Conservation (phyloP, 1,140 invertebrate species). For the Leptinotarsa lineolata region DNA sequence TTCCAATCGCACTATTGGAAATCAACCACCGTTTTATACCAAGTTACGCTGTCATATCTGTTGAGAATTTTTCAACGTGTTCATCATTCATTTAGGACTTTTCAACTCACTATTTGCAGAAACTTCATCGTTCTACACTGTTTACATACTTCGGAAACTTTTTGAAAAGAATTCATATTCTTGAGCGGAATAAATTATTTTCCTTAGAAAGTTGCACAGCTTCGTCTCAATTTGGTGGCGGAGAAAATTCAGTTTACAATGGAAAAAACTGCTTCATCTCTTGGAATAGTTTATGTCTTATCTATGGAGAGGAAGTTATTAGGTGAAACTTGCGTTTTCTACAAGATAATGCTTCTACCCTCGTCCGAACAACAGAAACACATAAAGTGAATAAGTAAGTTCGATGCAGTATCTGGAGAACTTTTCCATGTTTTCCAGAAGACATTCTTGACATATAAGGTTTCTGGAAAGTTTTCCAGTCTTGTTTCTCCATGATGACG, state of each 20-base stretch:
- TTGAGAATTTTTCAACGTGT: background rate
- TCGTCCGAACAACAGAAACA: slow-evolving; percentile 10
- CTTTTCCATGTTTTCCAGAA: slow-evolving; percentile 25
- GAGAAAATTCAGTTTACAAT: background rate
- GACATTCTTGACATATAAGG: background rate
- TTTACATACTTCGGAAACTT: background rate
- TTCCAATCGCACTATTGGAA: too few relatives aligned
- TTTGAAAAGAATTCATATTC: background rate
- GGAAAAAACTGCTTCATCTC: background rate
- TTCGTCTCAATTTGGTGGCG: background rate
- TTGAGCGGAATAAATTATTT: background rate
- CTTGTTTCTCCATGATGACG: background rate
- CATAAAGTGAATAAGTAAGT: slow-evolving; percentile 23
- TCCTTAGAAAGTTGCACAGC: background rate
- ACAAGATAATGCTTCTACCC: slow-evolving; percentile 26
- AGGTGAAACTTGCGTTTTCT: background rate
- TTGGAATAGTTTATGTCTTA: background rate
- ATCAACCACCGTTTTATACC: too few relatives aligned
- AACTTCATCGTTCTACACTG: background rate
- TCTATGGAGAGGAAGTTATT: slow-evolving; percentile 16
- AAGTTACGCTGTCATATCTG: too few relatives aligned
- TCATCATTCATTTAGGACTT: too few relatives aligned
- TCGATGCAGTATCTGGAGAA: slow-evolving; percentile 18
- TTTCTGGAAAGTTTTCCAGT: slow-evolving; percentile 25
- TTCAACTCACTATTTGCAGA: background rate